Conservation (phyloP, 2,797 vertebrate genomes). For the Acipenser transmontanus region DNA sequence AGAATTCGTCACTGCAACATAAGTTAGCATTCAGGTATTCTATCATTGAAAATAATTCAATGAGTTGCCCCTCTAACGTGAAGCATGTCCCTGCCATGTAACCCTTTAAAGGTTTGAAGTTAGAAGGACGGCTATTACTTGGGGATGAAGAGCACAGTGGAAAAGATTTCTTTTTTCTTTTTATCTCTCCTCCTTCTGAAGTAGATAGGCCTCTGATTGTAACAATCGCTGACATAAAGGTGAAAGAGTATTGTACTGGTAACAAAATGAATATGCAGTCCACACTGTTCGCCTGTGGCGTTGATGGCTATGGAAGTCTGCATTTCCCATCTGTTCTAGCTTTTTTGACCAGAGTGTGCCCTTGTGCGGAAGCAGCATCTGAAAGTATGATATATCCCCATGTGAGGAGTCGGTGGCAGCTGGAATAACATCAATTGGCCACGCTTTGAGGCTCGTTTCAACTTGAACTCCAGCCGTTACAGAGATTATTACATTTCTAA, state of each 20-base stretch:
- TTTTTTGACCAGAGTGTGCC: conserved; percentile 33
- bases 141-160: background rate
- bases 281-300: conserved; percentile 37
- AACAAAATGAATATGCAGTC: conserved; percentile 59
- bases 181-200: conserved; percentile 6
- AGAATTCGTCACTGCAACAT: too few relatives aligned
- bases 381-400: conserved; percentile 56
- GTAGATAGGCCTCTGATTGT: background rate
- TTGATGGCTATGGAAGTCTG: conserved; percentile 47
- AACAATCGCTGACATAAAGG: conserved; percentile 7
- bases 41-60: too few relatives aligned
- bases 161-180: conserved; percentile 12
- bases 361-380: conserved; percentile 47
- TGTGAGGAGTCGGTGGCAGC: conserved; percentile 53
- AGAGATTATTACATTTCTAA: conserved; percentile 74
- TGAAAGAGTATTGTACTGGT: conserved; percentile 46
- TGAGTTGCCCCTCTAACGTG: too few relatives aligned
- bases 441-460: conserved; percentile 71
- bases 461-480: conserved; percentile 66
- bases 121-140: too few relatives aligned
- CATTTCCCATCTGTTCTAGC: conserved; percentile 68
- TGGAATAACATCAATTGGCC: conserved; percentile 74
- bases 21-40: too few relatives aligned
- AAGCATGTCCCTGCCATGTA: too few relatives aligned
- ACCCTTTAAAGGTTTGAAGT: too few relatives aligned